A percentile compares a stretch with the other conserved stretches of the same genome.
Evolutionary conservation across 2,888 invertebrate species (phyloP).

Genomic region (Loripinus fragilis): DNA sequence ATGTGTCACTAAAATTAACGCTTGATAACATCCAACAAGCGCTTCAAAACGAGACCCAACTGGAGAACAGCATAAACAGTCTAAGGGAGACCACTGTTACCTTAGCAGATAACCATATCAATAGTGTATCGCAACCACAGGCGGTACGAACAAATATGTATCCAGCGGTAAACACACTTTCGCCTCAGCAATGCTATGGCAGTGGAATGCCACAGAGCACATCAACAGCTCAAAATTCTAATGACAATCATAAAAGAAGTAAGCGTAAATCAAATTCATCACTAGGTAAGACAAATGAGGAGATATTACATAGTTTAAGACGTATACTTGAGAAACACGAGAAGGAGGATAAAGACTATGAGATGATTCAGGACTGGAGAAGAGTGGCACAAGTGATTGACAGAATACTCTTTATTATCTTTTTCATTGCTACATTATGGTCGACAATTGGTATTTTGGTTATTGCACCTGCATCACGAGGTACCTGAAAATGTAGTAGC

Average conservation of each 20-base stretch:
- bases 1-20: constrained; percentile 81
- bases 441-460: constrained; percentile 85
- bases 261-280: constrained; percentile 44
- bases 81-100: constrained; percentile 5
- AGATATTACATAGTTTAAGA: constrained; percentile 84
- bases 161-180: constrained; percentile 19
- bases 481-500: background rate
- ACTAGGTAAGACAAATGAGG: constrained; percentile 80
- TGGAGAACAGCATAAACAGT: constrained; percentile 65
- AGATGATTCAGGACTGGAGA: constrained; percentile 85
- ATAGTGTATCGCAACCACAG: constrained; percentile 25
- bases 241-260: constrained; percentile 42
- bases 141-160: constrained; percentile 30
- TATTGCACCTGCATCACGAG: constrained; percentile 82
- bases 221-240: background rate
- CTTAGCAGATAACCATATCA: background rate
- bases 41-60: constrained; percentile 76
- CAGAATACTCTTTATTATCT: constrained; percentile 85
- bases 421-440: constrained; percentile 84
- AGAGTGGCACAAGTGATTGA: constrained; percentile 85
- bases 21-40: constrained; percentile 82
- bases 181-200: background rate
- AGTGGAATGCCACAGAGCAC: background rate
- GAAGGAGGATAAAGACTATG: constrained; percentile 81
- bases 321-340: constrained; percentile 85